phyloP scores from a whole-genome alignment of 2,888 invertebrate genomes.

The Apotomis betuletana region DNA sequence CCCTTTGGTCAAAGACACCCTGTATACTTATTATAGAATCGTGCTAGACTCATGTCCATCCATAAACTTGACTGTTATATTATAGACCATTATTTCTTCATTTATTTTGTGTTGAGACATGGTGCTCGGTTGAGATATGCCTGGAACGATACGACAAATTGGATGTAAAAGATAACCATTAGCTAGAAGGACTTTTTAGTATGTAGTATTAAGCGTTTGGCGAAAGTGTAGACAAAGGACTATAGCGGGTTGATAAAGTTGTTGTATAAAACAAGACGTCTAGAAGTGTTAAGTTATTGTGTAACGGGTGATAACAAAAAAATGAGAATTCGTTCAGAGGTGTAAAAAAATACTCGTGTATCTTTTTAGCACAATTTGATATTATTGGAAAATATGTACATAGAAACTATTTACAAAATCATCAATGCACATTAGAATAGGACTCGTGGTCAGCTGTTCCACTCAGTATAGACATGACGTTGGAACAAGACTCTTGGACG shows the following conservation, averaged over 20 bases:
- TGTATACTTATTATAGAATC: slow-evolving; percentile 19
- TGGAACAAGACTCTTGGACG: no score
- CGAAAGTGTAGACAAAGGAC: not conserved
- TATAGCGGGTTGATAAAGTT: not conserved
- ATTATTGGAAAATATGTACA: no score
- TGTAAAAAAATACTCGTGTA: no score
- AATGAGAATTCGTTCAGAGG: no score
- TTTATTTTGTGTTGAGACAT: slow-evolving; percentile 47
- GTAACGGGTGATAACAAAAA: no score
- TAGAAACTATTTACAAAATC: no score
- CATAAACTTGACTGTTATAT: not conserved
- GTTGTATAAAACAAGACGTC: not conserved
- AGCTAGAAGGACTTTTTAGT: slow-evolving; percentile 44
- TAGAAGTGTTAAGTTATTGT: not conserved
- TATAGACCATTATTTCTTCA: not conserved
- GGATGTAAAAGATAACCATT: slow-evolving; percentile 45
- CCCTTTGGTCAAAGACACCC: not conserved
- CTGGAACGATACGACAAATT: slow-evolving; percentile 54
- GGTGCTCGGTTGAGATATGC: slow-evolving; percentile 54
- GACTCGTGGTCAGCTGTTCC: no score
- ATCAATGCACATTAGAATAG: no score
- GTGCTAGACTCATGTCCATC: slow-evolving; percentile 32
- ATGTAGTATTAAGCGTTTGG: slow-evolving; percentile 31
- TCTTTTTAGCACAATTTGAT: no score
- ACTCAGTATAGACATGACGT: no score